These are phyloP conservation scores for Fregetta grallaria DNA, from an alignment of 2,113 vertebrate genomes.

Conservation along the genomic window DNA sequence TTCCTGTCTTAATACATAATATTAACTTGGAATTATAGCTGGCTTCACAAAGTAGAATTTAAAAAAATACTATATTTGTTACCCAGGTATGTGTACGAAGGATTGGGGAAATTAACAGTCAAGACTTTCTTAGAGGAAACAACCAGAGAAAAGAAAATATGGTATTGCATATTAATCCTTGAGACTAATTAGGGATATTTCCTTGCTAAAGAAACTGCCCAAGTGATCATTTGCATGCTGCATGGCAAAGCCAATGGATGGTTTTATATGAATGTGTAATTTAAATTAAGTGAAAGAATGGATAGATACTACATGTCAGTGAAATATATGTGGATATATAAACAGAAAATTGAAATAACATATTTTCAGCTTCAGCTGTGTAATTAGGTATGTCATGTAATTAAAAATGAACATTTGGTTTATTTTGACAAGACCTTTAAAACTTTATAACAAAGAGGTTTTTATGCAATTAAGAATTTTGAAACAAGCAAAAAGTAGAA, in stretches of 20 bases:
- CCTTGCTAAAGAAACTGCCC: not conserved
- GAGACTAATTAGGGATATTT: not conserved
- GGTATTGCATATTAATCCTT: not conserved
- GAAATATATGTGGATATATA: not conserved
- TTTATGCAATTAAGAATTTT: not conserved
- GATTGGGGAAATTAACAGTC: not conserved
- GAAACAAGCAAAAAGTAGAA: not conserved
- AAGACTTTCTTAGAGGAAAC: not conserved
- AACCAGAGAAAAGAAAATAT: not conserved
- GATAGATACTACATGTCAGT: not conserved
- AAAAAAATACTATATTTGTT: not conserved
- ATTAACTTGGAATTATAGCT: not conserved
- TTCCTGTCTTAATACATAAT: not conserved
- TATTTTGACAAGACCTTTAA: not conserved
- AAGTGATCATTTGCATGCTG: not conserved
- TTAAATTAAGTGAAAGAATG: not conserved
- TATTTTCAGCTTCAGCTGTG: not conserved
- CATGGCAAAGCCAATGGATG: not conserved
- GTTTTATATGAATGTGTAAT: not conserved
- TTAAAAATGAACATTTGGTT: not conserved
- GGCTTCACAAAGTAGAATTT: not conserved
- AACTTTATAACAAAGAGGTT: rapidly evolving
- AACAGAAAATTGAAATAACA: not conserved
- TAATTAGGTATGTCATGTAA: not conserved
- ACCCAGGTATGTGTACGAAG: not conserved